Percentiles rank a stretch among this genome's conserved stretches.
phyloP scores from a whole-genome alignment of 2,797 vertebrate species.

The Cetoscarus ocellatus region DNA sequence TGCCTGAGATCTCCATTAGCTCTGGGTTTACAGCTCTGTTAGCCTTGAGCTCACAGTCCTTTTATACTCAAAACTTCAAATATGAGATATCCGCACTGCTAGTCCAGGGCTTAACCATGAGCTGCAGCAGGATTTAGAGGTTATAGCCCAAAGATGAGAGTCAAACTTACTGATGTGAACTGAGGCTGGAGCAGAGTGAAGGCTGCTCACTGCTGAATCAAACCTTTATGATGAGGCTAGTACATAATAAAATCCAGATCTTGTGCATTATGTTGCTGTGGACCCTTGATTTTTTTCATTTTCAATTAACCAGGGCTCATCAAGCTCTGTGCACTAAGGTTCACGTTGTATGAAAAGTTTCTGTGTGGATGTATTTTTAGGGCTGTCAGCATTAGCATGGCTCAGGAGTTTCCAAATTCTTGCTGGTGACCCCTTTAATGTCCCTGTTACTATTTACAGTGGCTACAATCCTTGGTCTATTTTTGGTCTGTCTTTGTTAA shows the following conservation, averaged over 20 bases:
- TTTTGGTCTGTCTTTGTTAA: slow-evolving; percentile 15
- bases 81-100: slow-evolving; percentile 23
- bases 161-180: slow-evolving; percentile 20
- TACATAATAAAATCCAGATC: not conserved
- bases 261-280: not conserved
- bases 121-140: not conserved
- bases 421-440: slow-evolving; percentile 5
- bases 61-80: slow-evolving; percentile 51
- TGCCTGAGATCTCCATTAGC: slow-evolving; percentile 8
- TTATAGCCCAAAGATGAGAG: slow-evolving; percentile 10
- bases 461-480: slow-evolving; percentile 12
- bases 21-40: slow-evolving; percentile 33
- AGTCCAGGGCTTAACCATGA: slow-evolving; percentile 34
- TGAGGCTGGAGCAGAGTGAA: slow-evolving; percentile 20
- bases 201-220: slow-evolving; percentile 1
- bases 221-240: slow-evolving; percentile 13
- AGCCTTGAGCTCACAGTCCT: slow-evolving; percentile 32
- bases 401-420: slow-evolving; percentile 4
- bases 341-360: not conserved
- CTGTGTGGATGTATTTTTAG: slow-evolving; percentile 2
- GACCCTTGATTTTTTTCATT: not conserved
- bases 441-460: slow-evolving; percentile 30
- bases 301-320: not conserved
- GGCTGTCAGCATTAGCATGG: not conserved
- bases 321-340: not conserved